Evolutionary conservation across 2,113 vertebrate genomes (phyloP).

Genomic region (Hyaena hyaena): DNA sequence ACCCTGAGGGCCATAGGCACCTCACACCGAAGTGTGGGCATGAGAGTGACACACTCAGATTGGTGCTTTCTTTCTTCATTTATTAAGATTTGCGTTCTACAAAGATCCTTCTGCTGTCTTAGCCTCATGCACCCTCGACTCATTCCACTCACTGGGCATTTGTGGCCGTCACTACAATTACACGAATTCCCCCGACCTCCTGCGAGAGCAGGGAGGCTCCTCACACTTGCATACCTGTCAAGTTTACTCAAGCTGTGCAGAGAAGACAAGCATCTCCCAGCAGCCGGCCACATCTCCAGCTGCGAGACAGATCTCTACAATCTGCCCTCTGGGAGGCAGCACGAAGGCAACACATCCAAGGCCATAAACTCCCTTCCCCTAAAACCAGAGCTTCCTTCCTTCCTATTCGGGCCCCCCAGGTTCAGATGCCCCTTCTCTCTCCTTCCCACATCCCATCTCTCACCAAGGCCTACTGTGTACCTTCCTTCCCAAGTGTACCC

Average conservation of each 20-base stretch:
- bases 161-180: neutral
- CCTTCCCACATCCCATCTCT: neutral
- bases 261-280: neutral
- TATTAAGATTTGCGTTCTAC: neutral
- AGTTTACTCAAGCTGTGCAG: neutral
- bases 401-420: neutral
- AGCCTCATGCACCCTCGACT: neutral
- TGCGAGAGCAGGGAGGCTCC: neutral
- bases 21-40: fast-evolving
- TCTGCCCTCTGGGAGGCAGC: neutral
- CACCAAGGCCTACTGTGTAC: neutral
- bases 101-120: neutral
- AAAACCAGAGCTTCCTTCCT: neutral
- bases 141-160: neutral
- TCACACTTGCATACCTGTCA: neutral
- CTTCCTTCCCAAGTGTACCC: neutral
- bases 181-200: neutral
- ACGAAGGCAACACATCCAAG: neutral
- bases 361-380: neutral
- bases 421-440: neutral
- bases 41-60: neutral
- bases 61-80: too few species aligned
- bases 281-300: neutral
- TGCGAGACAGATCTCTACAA: neutral
- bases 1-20: neutral